phyloP scores from a whole-genome alignment of 2,797 vertebrate genomes.

The Rhodeus uyekii region DNA sequence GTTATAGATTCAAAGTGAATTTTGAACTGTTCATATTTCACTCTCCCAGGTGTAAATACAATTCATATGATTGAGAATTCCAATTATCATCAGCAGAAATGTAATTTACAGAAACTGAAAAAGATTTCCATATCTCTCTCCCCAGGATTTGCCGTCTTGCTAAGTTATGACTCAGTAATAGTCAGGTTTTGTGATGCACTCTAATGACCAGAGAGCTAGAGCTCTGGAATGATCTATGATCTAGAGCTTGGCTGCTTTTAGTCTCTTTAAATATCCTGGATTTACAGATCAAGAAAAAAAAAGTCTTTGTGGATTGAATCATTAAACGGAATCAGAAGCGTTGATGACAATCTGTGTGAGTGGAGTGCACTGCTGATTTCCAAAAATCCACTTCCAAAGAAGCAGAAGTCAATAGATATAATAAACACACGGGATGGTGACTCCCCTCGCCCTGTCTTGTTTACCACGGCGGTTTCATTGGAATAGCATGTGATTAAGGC shows the following conservation, averaged over 20 bases:
- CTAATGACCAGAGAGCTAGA: slow-evolving; percentile 76
- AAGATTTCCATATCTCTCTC: background rate
- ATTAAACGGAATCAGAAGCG: background rate
- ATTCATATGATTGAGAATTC: slow-evolving; percentile 16
- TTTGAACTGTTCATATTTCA: background rate
- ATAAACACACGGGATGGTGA: slow-evolving; percentile 23
- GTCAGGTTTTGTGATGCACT: slow-evolving; percentile 71
- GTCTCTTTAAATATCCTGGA: slow-evolving; percentile 20
- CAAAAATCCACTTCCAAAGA: slow-evolving; percentile 4
- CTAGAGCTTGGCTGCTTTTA: background rate
- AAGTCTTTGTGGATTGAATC: background rate
- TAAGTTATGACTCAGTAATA: slow-evolving; percentile 77
- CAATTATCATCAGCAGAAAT: slow-evolving; percentile 22
- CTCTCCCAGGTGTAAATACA: slow-evolving; percentile 22
- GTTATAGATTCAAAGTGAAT: background rate
- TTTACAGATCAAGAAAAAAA: slow-evolving; percentile 1
- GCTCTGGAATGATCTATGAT: slow-evolving; percentile 61
- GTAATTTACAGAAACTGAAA: slow-evolving; percentile 29
- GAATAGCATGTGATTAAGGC: slow-evolving; percentile 71
- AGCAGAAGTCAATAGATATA: background rate
- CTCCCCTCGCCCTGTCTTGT: slow-evolving; percentile 63
- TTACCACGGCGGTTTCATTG: slow-evolving; percentile 61
- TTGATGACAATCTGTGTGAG: background rate
- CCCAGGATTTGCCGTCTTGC: slow-evolving; percentile 47
- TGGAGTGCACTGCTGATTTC: background rate